Percentiles rank a stretch among this genome's conserved stretches.
These are phyloP conservation scores for Nyctereutes procyonoides DNA, from an alignment of 2,113 vertebrate species.

Conservation along the genomic window DNA sequence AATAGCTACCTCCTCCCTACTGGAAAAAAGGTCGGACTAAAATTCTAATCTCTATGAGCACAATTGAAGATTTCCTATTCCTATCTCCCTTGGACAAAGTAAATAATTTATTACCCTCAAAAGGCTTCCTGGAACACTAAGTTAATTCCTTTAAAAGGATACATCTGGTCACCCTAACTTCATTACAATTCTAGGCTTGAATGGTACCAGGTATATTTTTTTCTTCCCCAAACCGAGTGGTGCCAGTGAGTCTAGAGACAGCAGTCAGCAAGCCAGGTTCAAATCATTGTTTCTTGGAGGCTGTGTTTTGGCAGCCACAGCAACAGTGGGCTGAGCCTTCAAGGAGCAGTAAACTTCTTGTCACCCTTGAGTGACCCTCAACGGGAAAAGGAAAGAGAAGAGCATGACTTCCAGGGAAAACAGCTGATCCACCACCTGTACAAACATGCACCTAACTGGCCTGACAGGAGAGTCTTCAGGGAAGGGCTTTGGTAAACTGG, in stretches of 20 bases:
- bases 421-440: slow-evolving; percentile 45
- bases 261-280: slow-evolving; percentile 62
- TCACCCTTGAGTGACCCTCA: slow-evolving; percentile 67
- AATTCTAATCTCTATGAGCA: slow-evolving; percentile 65
- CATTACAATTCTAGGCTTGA: slow-evolving; percentile 58
- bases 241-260: slow-evolving; percentile 77
- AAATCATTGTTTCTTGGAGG: slow-evolving; percentile 63
- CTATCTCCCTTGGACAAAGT: slow-evolving; percentile 65
- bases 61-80: slow-evolving; percentile 72
- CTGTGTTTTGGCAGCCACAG: slow-evolving; percentile 44
- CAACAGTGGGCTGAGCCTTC: slow-evolving; percentile 29
- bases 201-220: slow-evolving; percentile 72
- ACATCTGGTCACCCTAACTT: slow-evolving; percentile 67
- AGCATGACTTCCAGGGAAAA: slow-evolving; percentile 46
- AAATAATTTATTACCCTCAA: slow-evolving; percentile 77
- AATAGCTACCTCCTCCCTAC: slow-evolving; percentile 22
- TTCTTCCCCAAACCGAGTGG: slow-evolving; percentile 62
- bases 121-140: slow-evolving; percentile 66
- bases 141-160: slow-evolving; percentile 73
- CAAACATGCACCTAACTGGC: slow-evolving; percentile 18
- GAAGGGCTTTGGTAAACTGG: slow-evolving; percentile 3
- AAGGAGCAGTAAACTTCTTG: slow-evolving; percentile 42
- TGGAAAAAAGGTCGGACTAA: slow-evolving; percentile 46
- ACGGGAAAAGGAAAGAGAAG: background rate
- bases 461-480: background rate